These are phyloP conservation scores for Tenthredo notha DNA, from an alignment of 2,888 invertebrate species.

Conservation along the genomic window DNA sequence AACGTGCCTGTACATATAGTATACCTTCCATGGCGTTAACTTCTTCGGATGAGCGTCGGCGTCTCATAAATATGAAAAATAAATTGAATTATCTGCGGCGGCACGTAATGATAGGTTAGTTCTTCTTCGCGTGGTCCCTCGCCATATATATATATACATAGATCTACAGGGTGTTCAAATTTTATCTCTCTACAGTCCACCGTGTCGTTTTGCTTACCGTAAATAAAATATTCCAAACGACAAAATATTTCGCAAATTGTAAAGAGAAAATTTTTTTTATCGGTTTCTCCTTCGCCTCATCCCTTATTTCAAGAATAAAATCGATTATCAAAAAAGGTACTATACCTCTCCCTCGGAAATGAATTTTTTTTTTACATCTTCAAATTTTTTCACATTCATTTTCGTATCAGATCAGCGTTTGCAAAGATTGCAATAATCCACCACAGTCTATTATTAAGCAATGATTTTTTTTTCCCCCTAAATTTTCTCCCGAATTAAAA, in stretches of 20 bases:
- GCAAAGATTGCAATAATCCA: not conserved
- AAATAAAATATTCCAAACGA: no score
- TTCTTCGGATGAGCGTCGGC: slow-evolving; percentile 50
- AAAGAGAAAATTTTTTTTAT: not conserved
- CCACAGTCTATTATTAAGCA: not conserved
- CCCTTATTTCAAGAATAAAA: no score
- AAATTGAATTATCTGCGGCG: slow-evolving; percentile 71
- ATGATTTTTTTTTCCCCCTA: not conserved
- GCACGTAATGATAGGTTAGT: slow-evolving; percentile 70
- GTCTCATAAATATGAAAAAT: slow-evolving; percentile 68
- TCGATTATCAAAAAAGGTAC: no score
- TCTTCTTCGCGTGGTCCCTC: slow-evolving; percentile 56
- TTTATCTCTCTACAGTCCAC: not conserved
- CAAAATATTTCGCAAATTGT: no score
- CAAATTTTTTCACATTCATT: not conserved
- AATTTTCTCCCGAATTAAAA: not conserved
- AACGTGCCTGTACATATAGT: not conserved
- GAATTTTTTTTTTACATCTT: not conserved
- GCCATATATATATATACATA: slow-evolving; percentile 1
- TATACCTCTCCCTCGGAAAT: no score
- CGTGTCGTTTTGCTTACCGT: not conserved
- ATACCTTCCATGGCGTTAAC: slow-evolving; percentile 37
- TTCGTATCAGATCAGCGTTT: not conserved
- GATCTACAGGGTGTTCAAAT: slow-evolving; percentile 27
- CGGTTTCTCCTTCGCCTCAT: no score